phyloP scores from a whole-genome alignment of 2,113 vertebrate species.

The Guaruba guarouba region DNA sequence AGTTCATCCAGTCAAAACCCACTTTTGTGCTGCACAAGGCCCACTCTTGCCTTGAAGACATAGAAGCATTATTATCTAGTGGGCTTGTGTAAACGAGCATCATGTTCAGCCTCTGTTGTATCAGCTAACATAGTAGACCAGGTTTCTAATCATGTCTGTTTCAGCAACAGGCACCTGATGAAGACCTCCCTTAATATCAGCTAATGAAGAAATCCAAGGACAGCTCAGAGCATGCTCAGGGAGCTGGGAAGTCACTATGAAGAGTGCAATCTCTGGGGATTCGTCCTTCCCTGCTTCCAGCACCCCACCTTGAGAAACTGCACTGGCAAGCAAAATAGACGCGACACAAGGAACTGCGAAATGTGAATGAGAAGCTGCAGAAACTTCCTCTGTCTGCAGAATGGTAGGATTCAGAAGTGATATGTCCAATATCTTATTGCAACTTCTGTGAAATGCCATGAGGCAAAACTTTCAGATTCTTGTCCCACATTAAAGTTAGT shows the following conservation, averaged over 20 bases:
- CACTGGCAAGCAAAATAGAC: not conserved
- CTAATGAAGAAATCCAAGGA: not conserved
- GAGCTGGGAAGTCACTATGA: not conserved
- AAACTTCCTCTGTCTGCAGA: not conserved
- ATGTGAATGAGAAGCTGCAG: not conserved
- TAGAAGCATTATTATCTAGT: not conserved
- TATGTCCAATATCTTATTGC: not conserved
- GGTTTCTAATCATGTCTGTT: not conserved
- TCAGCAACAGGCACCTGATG: not conserved
- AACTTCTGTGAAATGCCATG: not conserved
- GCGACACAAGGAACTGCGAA: not conserved
- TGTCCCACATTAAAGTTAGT: not conserved
- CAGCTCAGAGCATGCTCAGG: not conserved
- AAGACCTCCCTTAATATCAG: not conserved
- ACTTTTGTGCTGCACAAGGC: not conserved
- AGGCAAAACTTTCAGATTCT: not conserved
- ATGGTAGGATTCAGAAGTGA: not conserved
- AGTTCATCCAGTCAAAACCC: not conserved
- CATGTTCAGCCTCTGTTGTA: not conserved
- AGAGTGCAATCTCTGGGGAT: not conserved
- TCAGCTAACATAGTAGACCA: not conserved
- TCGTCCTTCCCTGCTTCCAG: not conserved
- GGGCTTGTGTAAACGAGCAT: not conserved
- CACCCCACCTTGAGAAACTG: not conserved
- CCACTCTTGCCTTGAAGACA: not conserved